A percentile compares a stretch with the other conserved stretches of the same genome.
Conservation (phyloP, 2,113 vertebrate genomes). For the Mionectes macconnelli region DNA sequence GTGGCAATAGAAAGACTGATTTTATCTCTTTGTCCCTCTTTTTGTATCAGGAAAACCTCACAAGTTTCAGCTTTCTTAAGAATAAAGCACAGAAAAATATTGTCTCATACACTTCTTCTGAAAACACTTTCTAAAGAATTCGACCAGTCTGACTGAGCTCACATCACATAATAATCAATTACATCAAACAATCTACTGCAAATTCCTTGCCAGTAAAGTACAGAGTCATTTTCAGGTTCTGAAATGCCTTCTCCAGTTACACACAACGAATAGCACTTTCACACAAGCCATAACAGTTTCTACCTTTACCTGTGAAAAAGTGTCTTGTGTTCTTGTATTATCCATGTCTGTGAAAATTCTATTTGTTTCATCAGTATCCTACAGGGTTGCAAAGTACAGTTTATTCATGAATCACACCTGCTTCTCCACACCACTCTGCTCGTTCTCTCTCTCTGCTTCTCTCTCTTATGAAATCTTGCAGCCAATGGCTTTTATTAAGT, state of each 20-base stretch:
- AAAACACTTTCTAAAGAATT: background rate
- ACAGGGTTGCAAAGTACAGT: background rate
- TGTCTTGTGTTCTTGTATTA: background rate
- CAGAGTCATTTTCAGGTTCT: background rate
- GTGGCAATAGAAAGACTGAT: background rate
- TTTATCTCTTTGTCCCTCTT: background rate
- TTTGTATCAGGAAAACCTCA: background rate
- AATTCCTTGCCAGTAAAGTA: background rate
- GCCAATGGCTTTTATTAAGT: constrained; percentile 35
- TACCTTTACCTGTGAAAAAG: constrained; percentile 60
- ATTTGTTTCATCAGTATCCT: background rate
- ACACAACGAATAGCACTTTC: background rate
- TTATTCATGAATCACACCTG: background rate
- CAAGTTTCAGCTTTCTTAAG: background rate
- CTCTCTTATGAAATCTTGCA: constrained; percentile 15
- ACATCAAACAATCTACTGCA: background rate
- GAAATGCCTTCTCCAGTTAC: background rate
- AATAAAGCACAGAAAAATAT: background rate
- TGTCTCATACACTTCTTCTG: background rate
- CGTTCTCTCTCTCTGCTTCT: background rate
- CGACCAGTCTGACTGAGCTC: background rate
- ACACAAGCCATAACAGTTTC: background rate
- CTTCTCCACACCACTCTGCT: background rate
- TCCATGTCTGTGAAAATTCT: background rate
- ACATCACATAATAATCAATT: background rate